Base-by-base conservation (phyloP, 2,797 vertebrate genomes). In the Danio tinwini region DNA sequence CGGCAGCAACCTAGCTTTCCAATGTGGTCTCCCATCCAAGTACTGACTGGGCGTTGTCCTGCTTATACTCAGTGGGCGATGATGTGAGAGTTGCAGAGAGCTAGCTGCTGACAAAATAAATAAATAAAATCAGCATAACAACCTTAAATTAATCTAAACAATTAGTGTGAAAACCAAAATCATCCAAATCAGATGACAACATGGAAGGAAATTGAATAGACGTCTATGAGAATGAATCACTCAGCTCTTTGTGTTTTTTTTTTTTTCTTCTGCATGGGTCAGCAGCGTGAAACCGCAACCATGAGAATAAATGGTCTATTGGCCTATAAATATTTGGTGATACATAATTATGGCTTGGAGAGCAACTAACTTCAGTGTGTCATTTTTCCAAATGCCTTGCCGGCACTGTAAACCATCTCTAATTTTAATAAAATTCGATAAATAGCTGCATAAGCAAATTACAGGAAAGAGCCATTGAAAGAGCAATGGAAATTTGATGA, bases 231-330 rank as follows among this genome's bases (percentile, higher is more conserved):
- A 83, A 91, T 90, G 89, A 86, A 90, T 89, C 3, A 29, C 1
- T 29, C 67, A 73, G 50, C 85, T 45, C 16, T 16, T 53, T 44
- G 86, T 82, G 84, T 78, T n/a, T n/a, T n/a, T n/a, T n/a, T 89
- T 81, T 80, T n/a, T n/a, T n/a, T n/a, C 88, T 92, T 92, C 88
- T 92, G 92, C 91, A 86, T 77, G 79, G 86, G 89, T 93, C 92
- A 93, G 92, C 93, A 91, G 88, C 89, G 88, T 86, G 89, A 86
- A 91, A 92, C 92, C 90, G 85, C 86, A 75, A 86, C 85, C 78
- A 74, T 85, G 89, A 90, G 90, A 91, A 93, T 93, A 91, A 90
- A 93, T 91, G 90, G 89, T 89, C 88, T 91, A 92, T 93, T 92
- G 90, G 88, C 90, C 88, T 90, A 88, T 87, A 93, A 91, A 92